A percentile compares a stretch with the other conserved stretches of the same genome.
Evolutionary conservation across 1,140 invertebrate species (phyloP).

Genomic region (Drosophila pseudoobscura): DNA sequence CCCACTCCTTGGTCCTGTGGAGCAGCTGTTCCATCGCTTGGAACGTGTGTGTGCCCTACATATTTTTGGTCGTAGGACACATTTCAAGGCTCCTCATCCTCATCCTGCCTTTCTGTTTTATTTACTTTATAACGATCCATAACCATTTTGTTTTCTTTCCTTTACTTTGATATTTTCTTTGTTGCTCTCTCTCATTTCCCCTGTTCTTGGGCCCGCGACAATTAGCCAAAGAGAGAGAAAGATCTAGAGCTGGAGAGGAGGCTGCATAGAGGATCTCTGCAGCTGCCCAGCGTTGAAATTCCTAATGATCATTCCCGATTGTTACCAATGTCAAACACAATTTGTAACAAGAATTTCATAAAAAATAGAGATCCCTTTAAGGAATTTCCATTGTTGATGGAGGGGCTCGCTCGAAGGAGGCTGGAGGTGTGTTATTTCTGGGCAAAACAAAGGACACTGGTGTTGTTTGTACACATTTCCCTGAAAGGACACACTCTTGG

Average conservation of each 20-base stretch:
- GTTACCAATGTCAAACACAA: constrained; percentile 39
- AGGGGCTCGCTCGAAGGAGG: too few relatives aligned
- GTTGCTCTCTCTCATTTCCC: constrained; percentile 1
- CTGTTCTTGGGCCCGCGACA: constrained; percentile 42
- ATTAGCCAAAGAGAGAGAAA: constrained; percentile 34
- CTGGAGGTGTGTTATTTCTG: not conserved
- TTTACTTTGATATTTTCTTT: not conserved
- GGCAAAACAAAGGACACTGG: constrained; percentile 5
- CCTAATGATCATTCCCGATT: constrained; percentile 45
- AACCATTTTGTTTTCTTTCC: constrained; percentile 16
- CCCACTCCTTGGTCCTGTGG: too few relatives aligned
- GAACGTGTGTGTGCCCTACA: too few relatives aligned
- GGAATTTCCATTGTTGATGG: too few relatives aligned
- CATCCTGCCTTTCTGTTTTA: not conserved
- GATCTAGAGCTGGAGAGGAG: not conserved
- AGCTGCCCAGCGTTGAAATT: constrained; percentile 44
- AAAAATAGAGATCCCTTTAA: constrained; percentile 4
- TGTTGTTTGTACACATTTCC: constrained; percentile 14
- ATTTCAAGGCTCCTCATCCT: constrained; percentile 6
- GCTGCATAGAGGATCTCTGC: constrained; percentile 1
- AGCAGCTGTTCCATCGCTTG: too few relatives aligned
- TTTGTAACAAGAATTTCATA: constrained; percentile 10
- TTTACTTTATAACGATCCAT: constrained; percentile 39
- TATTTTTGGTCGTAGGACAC: constrained; percentile 9
- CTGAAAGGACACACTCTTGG: not conserved